Conservation (phyloP, 2,797 vertebrate genomes). For the Spea hammondii region DNA sequence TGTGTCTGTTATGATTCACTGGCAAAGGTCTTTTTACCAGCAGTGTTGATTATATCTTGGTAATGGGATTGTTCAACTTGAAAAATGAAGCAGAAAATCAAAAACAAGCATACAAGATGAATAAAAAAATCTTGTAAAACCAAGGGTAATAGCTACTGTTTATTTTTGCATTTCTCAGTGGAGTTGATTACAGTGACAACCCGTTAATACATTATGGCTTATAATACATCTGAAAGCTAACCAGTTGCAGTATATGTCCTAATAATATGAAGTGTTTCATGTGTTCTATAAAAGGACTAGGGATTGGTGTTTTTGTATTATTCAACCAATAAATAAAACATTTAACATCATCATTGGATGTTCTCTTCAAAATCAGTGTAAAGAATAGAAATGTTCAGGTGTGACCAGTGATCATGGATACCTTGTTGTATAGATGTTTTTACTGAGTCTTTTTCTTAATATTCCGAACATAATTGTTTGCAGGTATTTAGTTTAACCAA, state of each 20-base stretch:
- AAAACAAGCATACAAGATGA: not conserved
- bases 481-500: no score
- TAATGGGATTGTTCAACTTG: constrained; percentile 2
- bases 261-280: no score
- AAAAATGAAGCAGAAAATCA: constrained; percentile 19
- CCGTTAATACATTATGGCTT: constrained; percentile 33
- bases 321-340: no score
- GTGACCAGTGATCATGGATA: no score
- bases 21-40: constrained; percentile 13
- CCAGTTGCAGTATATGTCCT: not conserved
- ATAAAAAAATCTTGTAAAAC: constrained; percentile 13
- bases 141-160: constrained; percentile 23
- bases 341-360: no score
- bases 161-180: constrained; percentile 41
- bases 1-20: constrained; percentile 22
- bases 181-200: constrained; percentile 30
- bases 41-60: constrained; percentile 17
- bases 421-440: no score
- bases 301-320: no score
- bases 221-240: constrained; percentile 9
- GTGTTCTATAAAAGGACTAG: no score
- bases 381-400: no score
- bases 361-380: no score
- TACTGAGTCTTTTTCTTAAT: no score
- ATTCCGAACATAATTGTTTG: no score